phyloP scores from a whole-genome alignment of 2,888 invertebrate genomes.

The Conops quadrifasciatus region DNA sequence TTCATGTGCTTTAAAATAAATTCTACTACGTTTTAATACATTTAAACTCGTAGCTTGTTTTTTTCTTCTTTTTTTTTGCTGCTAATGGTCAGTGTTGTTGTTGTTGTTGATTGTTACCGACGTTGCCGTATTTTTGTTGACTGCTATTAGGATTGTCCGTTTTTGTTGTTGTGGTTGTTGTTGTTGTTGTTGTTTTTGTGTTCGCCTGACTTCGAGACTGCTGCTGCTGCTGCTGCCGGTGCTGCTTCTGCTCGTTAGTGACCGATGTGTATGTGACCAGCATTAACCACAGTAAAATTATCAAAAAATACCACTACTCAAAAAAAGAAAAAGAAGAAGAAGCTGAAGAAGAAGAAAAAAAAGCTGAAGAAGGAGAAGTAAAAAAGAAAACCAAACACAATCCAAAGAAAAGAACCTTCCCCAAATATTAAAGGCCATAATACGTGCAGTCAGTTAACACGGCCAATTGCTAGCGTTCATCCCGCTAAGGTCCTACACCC shows the following conservation, averaged over 20 bases:
- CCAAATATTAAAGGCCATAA: not conserved
- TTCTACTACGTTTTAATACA: too few relatives aligned
- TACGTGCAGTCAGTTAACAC: too few relatives aligned
- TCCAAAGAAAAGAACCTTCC: not conserved
- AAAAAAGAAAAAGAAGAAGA: not conserved
- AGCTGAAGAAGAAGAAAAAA: not conserved
- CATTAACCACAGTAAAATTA: constrained; percentile 25
- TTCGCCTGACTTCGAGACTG: not conserved
- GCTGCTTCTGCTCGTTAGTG: constrained; percentile 38
- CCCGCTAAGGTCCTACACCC: too few relatives aligned
- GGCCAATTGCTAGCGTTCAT: too few relatives aligned
- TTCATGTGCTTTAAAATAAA: too few relatives aligned
- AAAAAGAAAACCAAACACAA: not conserved
- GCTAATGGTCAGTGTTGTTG: too few relatives aligned
- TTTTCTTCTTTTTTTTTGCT: too few relatives aligned
- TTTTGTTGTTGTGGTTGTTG: not conserved
- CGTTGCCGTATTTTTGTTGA: too few relatives aligned
- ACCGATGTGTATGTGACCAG: constrained; percentile 41
- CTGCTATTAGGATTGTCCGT: too few relatives aligned
- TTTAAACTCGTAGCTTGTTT: too few relatives aligned
- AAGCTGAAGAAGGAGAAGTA: not conserved
- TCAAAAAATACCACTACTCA: not conserved
- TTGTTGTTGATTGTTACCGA: too few relatives aligned
- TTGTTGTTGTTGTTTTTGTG: not conserved
- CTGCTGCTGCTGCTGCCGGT: not conserved